phyloP scores from a whole-genome alignment of 2,888 invertebrate species.

The Dolomedes plantarius region DNA sequence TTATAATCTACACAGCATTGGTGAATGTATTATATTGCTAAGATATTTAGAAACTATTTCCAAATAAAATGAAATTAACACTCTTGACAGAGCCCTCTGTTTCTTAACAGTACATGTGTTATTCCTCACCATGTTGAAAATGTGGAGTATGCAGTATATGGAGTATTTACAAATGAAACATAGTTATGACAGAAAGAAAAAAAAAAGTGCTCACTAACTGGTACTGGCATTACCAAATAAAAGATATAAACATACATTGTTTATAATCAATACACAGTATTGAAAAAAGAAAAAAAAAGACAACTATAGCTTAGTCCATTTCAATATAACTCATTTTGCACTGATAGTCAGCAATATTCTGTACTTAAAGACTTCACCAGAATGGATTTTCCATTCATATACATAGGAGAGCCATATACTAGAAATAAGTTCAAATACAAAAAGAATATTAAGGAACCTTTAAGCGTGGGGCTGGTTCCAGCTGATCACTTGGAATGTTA shows the following conservation, averaged over 20 bases:
- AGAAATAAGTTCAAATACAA: neutral
- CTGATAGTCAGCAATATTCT: neutral
- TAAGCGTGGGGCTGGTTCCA: constrained; percentile 4
- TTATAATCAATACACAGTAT: constrained; percentile 1
- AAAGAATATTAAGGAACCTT: constrained; percentile 42
- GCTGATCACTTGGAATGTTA: constrained; percentile 3
- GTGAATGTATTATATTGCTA: too few relatives aligned
- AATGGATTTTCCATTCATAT: neutral
- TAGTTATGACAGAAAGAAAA: neutral
- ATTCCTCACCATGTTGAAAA: too few relatives aligned
- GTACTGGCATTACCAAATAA: neutral
- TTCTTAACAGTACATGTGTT: too few relatives aligned
- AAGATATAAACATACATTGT: neutral
- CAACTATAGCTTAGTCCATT: neutral
- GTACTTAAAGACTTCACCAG: neutral
- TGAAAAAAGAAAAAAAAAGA: neutral
- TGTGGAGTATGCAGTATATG: neutral
- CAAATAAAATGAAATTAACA: too few relatives aligned
- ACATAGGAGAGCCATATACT: neutral
- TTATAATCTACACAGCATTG: too few relatives aligned
- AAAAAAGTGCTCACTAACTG: neutral
- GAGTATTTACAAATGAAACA: neutral
- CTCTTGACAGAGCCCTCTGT: too few relatives aligned
- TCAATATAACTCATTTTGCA: neutral
- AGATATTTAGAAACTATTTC: too few relatives aligned